These are phyloP conservation scores for Alosa sapidissima DNA, from an alignment of 2,797 vertebrate genomes.

Conservation along the genomic window DNA sequence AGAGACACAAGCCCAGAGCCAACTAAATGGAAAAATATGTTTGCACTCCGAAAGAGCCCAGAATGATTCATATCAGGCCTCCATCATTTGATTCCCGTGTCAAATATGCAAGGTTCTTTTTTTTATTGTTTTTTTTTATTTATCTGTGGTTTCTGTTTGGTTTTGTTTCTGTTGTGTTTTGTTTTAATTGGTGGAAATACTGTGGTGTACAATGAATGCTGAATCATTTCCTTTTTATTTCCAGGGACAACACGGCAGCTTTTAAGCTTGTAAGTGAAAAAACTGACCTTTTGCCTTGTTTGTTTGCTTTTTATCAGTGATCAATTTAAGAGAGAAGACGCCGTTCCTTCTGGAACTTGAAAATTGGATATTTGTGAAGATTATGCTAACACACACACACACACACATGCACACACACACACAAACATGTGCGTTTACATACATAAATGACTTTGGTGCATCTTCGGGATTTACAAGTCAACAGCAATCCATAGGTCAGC, in stretches of 20 bases:
- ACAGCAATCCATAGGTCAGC: slow-evolving; percentile 21
- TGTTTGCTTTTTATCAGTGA: not conserved
- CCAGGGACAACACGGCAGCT: not conserved
- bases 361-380: slow-evolving; percentile 10
- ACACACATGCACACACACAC: not conserved
- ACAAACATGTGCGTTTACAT: not conserved
- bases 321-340: not conserved
- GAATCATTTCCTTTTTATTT: not conserved
- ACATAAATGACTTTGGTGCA: slow-evolving; percentile 13
- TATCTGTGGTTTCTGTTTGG: not conserved
- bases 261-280: not conserved
- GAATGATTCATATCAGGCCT: not conserved
- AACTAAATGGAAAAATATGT: not conserved
- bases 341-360: not conserved
- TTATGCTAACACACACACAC: not conserved
- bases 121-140: not conserved
- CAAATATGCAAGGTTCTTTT: not conserved
- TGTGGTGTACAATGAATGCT: not conserved
- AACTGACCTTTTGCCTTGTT: not conserved
- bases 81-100: not conserved
- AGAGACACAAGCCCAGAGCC: not conserved
- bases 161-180: not conserved
- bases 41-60: not conserved
- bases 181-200: not conserved
- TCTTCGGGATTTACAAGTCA: not conserved